A percentile compares a stretch with the other conserved stretches of the same genome.
Evolutionary conservation across 2,113 vertebrate genomes (phyloP).

Genomic region (Poeciliopsis prolifica): DNA sequence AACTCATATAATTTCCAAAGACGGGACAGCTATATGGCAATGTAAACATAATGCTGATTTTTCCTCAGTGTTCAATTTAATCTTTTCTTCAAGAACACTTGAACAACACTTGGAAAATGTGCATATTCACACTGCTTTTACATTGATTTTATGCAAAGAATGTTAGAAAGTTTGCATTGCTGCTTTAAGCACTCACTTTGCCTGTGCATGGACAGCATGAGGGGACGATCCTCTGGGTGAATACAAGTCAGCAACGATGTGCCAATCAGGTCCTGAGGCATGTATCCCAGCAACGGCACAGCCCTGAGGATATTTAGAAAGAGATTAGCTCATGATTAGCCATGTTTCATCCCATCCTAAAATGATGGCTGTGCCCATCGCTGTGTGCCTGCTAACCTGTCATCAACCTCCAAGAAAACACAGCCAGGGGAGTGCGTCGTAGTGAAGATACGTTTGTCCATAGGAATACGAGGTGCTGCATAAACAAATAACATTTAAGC

Average conservation of each 20-base stretch:
- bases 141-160: too few relatives aligned
- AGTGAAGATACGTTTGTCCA: slow-evolving; percentile 92
- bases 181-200: slow-evolving; percentile 78
- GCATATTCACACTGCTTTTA: too few relatives aligned
- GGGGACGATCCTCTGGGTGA: slow-evolving; percentile 86
- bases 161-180: too few relatives aligned
- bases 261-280: slow-evolving; percentile 91
- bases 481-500: slow-evolving; percentile 1
- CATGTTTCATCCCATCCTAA: background rate
- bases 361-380: background rate
- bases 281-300: slow-evolving; percentile 90
- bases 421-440: slow-evolving; percentile 91
- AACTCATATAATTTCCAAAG: slow-evolving; percentile 62
- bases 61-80: too few relatives aligned
- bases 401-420: slow-evolving; percentile 91
- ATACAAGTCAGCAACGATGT: slow-evolving; percentile 84
- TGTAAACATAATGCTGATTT: background rate
- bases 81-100: background rate
- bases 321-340: background rate
- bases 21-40: background rate
- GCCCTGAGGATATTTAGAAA: slow-evolving; percentile 76
- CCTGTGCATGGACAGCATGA: slow-evolving; percentile 87
- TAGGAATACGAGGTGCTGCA: slow-evolving; percentile 88
- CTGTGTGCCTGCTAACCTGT: slow-evolving; percentile 79
- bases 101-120: too few relatives aligned